Evolutionary conservation across 2,113 vertebrate species (phyloP), one percentile per base, ranked within the genome.

Genomic region (Dipodomys spectabilis): DNA sequence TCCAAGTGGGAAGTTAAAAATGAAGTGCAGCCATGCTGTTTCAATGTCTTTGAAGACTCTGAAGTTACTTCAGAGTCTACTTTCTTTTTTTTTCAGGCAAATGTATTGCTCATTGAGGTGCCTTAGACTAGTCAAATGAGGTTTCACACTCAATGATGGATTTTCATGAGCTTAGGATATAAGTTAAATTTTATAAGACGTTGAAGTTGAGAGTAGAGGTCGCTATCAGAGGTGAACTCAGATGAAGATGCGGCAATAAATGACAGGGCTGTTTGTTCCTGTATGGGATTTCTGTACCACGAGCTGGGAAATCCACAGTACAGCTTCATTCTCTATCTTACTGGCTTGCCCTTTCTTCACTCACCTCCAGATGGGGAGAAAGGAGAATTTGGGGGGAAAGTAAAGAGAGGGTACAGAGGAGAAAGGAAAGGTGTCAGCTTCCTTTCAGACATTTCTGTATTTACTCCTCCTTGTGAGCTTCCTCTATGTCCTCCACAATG

Each of bases 271-370:
- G 28, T 19, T 1, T 6, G 39, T 57, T 20, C 12, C 67, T 86
- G 3, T 15, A 8, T 3, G 0, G n/a, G 28, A 3, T 13, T 22
- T 2, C 10, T 27, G 25, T 11, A 5, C 7, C 5, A 0, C 0
- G 77, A 18, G 28, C 5, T 11, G 49, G 49, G 12, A 49, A 49
- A 49, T 4, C 57, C 32, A 15, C 32, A 44, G 53, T 30, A 32
- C 16, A 22, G 28, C 10, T 2, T 72, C 15, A 6, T 5, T 28
- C 39, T 16, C 28, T 6, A 0, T n/a, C 32, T 3, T 57, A 8
- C 49, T n/a, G 65, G 30, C 7, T 20, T 32, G 86, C 10, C 30
- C 9, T 44, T 74, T 77, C 23, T 69, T n/a, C n/a, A 4, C 32
- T 80, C 20, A 20, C 7, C 23, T 2, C 13, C 12, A 25, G 4